Base-by-base conservation (phyloP, 92 coral and sea anemone genomes). In the Porites rus region DNA sequence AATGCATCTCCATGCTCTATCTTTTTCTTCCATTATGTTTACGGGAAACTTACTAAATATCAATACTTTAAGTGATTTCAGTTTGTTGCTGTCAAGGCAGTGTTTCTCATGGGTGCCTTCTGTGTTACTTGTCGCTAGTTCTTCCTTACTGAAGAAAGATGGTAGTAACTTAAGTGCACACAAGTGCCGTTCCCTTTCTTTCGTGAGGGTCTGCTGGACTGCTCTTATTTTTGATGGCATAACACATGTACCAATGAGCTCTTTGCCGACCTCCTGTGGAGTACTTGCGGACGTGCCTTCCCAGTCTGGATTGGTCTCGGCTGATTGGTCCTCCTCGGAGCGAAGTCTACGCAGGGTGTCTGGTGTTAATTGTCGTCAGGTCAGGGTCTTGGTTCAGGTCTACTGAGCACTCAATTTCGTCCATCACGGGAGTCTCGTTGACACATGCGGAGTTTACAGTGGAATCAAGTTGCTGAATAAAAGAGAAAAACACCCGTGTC, bases 141-240 rank as follows among this genome's bases (percentile, higher is more conserved):
- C 86, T 3, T 82, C 86, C 54, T 51, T 82, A 50, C 66, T 82
- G 77, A 82, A 82, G 67, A 82, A 72, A 16, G 79, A 72, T 54
- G 18, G 72, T 62, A 69, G 86, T 1, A 69, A 69, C 71, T 82
- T 82, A 25, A 82, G 53, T 1, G 86, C 78, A 72, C 86, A 82
- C 64, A 82, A 20, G 70, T 82, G 86, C 17, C 86, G 86, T 71
- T 82, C 86, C 8, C 68, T 82, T 71, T 82, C 86, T 58, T 71
- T 54, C 24, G 16, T 58, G 16, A 82, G 86, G 18, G 86, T 82
- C 38, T 71, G 11, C 71, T 71, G 86, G 24, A 82, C 86, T 60
- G 78, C 31, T 72, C 19, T 82, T 53, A 82, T 43, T 56, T 69
- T 82, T 1, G 54, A 38, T 8, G 86, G 78, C 4, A 72, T 71